Evolutionary conservation across 2,113 vertebrate genomes (phyloP).

Genomic region (Eulacestoma nigropectus): DNA sequence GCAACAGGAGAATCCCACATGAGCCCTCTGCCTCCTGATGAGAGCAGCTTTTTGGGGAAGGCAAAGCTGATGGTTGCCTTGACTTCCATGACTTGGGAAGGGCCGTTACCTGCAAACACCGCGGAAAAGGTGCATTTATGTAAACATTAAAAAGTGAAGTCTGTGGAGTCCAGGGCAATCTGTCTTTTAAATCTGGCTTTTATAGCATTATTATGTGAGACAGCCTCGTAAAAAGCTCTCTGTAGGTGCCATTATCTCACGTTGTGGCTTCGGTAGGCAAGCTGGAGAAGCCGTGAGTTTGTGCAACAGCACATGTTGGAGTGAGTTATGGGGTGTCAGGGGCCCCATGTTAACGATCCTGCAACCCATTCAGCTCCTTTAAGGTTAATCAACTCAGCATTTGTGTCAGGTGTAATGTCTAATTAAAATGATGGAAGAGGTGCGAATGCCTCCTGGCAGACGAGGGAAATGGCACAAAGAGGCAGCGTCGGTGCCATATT

Average conservation of each 20-base stretch:
- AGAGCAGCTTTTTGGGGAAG: not conserved
- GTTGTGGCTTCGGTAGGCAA: conserved; percentile 49
- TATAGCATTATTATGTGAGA: conserved; percentile 66
- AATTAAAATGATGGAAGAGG: conserved; percentile 80
- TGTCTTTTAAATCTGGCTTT: conserved; percentile 67
- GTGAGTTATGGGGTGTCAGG: conserved; percentile 76
- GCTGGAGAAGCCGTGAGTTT: conserved; percentile 66
- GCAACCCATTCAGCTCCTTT: conserved; percentile 76
- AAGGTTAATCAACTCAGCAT: conserved; percentile 82
- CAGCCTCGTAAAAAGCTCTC: conserved; percentile 65
- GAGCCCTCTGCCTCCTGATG: not conserved
- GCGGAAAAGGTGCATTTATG: conserved; percentile 44
- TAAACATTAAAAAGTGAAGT: conserved; percentile 69
- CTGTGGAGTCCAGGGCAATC: conserved; percentile 60
- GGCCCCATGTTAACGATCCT: conserved; percentile 72
- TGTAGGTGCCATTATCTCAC: conserved; percentile 65
- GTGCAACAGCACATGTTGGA: conserved; percentile 71
- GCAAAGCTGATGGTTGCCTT: not conserved
- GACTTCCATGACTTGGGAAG: not conserved
- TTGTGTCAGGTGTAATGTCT: conserved; percentile 82
- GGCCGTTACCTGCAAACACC: not conserved
- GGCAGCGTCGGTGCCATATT: conserved; percentile 72
- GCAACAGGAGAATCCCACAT: not conserved
- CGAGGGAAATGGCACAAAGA: conserved; percentile 74
- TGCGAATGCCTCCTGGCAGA: conserved; percentile 69